Evolutionary conservation across 2,797 vertebrate genomes (phyloP).

Genomic region (Muraenolepis orangiensis): DNA sequence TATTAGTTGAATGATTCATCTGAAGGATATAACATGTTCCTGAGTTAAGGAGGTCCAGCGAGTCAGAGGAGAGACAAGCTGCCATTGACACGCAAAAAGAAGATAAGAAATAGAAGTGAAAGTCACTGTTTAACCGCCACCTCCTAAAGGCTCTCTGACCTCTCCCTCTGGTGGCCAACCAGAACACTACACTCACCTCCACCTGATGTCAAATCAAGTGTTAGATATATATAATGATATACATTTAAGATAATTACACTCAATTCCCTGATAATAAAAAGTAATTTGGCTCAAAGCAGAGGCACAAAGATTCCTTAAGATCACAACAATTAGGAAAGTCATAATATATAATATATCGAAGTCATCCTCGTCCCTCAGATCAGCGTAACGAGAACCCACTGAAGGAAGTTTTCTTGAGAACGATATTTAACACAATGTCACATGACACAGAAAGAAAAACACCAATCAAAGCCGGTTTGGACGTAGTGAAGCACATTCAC

Average conservation of each 20-base stretch:
- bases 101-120: no score
- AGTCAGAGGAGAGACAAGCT: not conserved
- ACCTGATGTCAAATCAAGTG: not conserved
- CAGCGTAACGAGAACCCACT: not conserved
- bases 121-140: no score
- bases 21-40: not conserved
- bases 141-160: no score
- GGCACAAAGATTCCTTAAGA: not conserved
- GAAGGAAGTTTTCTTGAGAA: not conserved
- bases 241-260: not conserved
- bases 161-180: not conserved
- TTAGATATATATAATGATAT: not conserved
- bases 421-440: not conserved
- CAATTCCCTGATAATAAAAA: not conserved
- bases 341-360: not conserved
- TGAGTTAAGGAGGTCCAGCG: not conserved
- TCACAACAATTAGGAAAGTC: not conserved
- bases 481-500: not conserved
- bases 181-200: not conserved
- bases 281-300: not conserved
- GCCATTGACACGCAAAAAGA: no score
- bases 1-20: no score
- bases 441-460: not conserved
- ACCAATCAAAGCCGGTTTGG: not conserved
- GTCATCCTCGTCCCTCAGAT: no score